Percentiles rank a stretch among this genome's conserved stretches.
phyloP scores from a whole-genome alignment of 2,113 vertebrate genomes.

The Scomber scombrus region DNA sequence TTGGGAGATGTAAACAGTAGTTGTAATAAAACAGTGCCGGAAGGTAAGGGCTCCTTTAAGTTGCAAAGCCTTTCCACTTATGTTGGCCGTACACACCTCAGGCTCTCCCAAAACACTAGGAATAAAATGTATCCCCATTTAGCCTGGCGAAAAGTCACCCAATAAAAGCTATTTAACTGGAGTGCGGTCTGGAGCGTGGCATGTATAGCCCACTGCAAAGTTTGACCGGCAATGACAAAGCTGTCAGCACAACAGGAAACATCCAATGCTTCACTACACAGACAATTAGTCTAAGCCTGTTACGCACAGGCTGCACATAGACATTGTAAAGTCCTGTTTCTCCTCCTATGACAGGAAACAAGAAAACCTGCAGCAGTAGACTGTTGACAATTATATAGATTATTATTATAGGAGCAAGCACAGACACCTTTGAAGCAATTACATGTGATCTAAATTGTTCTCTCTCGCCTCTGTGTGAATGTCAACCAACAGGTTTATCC shows the following conservation, averaged over 20 bases:
- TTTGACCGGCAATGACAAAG: conserved; percentile 72
- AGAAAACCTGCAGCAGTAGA: conserved; percentile 8
- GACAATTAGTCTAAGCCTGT: conserved; percentile 54
- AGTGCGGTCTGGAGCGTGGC: conserved; percentile 62
- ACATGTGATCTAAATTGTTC: not conserved
- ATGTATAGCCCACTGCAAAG: conserved; percentile 60
- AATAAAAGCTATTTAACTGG: conserved; percentile 81
- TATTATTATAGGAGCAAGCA: not conserved
- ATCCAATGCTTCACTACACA: conserved; percentile 52
- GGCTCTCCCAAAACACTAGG: conserved; percentile 88
- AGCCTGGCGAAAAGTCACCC: conserved; percentile 86
- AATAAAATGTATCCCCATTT: conserved; percentile 93
- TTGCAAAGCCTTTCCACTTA: conserved; percentile 94
- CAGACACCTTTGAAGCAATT: conserved; percentile 5
- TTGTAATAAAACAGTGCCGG: conserved; percentile 97
- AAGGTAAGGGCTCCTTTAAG: conserved; percentile 93
- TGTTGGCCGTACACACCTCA: conserved; percentile 87
- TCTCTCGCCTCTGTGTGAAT: not conserved
- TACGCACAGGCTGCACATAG: conserved; percentile 11
- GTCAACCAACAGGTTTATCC: not conserved
- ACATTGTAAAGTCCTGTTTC: conserved; percentile 26
- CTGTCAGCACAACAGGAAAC: conserved; percentile 65
- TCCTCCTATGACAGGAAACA: not conserved
- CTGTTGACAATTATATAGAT: not conserved
- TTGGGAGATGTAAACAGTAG: conserved; percentile 98